These are phyloP conservation scores for Agrochola macilenta DNA, from an alignment of 2,888 invertebrate species.

Conservation along the genomic window DNA sequence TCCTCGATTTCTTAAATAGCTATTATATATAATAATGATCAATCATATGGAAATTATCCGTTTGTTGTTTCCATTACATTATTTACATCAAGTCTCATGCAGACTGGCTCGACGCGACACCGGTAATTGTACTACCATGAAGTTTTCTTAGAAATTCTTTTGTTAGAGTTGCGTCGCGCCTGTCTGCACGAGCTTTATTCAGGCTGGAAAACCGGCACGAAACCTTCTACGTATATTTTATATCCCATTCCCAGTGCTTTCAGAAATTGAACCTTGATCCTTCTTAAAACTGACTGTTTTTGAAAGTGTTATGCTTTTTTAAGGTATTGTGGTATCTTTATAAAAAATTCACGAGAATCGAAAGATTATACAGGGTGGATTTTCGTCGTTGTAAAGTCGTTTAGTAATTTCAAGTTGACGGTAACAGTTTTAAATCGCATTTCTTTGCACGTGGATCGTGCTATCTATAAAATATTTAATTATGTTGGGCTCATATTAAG, in stretches of 20 bases:
- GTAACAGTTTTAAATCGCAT: too few species aligned
- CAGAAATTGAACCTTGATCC: not conserved
- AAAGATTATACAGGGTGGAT: too few species aligned
- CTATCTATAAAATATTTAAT: not conserved
- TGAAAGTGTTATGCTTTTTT: not conserved
- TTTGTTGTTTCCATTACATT: not conserved
- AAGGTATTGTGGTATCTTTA: not conserved
- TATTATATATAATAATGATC: too few species aligned
- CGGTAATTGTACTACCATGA: too few species aligned
- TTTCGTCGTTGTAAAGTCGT: not conserved
- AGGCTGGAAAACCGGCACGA: not conserved
- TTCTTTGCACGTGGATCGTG: conserved; percentile 4
- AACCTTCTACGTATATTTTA: too few species aligned
- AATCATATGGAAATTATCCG: too few species aligned
- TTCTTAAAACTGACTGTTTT: not conserved
- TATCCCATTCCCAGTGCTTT: not conserved
- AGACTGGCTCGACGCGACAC: too few species aligned
- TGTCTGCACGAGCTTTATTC: not conserved
- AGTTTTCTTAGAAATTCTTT: too few species aligned
- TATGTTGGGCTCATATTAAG: not conserved
- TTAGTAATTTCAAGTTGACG: not conserved
- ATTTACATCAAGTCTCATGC: not conserved
- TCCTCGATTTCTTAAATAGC: too few species aligned
- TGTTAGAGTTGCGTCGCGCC: too few species aligned
- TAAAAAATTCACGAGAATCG: not conserved